Evolutionary conservation across 2,113 vertebrate genomes (phyloP), one percentile per base, ranked within the genome.

Genomic region (Hassar affinis): DNA sequence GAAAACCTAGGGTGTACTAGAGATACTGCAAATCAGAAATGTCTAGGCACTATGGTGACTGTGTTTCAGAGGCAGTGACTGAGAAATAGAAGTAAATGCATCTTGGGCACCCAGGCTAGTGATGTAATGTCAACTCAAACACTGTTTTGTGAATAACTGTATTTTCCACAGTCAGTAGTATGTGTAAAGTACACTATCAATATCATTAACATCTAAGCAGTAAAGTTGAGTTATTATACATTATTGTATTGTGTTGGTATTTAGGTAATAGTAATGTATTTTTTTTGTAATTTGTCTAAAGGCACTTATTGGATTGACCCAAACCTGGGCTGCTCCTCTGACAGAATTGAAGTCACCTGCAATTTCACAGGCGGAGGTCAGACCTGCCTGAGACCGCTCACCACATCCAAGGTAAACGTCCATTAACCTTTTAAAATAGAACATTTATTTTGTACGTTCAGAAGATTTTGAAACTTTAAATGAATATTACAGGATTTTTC

Each of bases 251-350:
- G 15, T 78, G 42, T 45, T 78, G 25, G 30, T 57, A 42, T 38
- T 35, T 38, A 12, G 4, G 10, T 78, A 42, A 47, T 18, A 25
- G 52, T 10, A 22, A 9, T 45, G 14, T 12, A 22, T n/a, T 47
- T 14, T 27, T 8, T 47, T 38, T 59, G 57, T 62, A 33, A 14
- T 66, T 68, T 56, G 78, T 45, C 45, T 9, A 81, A 82, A 99
- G 98, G 97, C 82, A 94, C 93, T 85, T 99, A 99, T 93, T 99
- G 97, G 97, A 96, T 99, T 35, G 98, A 99, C 88, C 98, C 98
- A 1, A 99, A 99, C 71, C 95, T 98, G 0, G 98, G 98, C 89
- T 99, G 97, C 75, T 92, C 95, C 0, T 96, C 97, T 0, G 98
- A 99, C 90, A 96, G 95, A 78, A 95, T 99, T 0, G 94, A 99